Base-by-base conservation (phyloP, 2,113 vertebrate genomes). In the Trichomycterus rosablanca region DNA sequence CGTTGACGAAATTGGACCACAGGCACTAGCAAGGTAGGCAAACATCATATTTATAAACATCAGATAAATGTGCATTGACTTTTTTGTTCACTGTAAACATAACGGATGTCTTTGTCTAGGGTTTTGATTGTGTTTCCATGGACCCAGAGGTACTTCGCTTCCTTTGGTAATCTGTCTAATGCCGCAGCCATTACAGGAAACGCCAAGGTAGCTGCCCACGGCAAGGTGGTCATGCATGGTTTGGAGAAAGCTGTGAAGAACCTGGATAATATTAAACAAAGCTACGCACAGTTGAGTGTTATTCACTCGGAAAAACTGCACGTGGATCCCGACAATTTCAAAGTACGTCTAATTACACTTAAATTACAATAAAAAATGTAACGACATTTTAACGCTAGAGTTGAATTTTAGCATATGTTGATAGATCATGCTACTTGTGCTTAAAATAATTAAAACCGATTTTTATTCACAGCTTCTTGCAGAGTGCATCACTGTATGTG, bases 141-240 rank as follows among this genome's bases (percentile, higher is more conserved):
- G 73, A 83, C 83, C 0, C 92, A 91, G 84, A 88, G 87, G 59
- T 91, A 93, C 71, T 92, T 93, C 72, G 70, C 78, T 12, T 76
- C 84, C 53, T 89, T 88, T 0, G 85, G 74, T 10, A 76, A 88
- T 48, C 70, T 90, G 59, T 81, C 79, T 74, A 69, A 59, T 1
- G 81, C 84, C 56, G 88, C 88, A 0, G 46, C 59, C n/a, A 77
- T 66, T 80, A 85, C 61, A 51, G 87, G 53, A 60, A 74, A 48
- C 52, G 14, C 16, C 83, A 92, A 0, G 84, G 91, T 69, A 58
- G 72, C 73, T 9, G 50, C 28, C 20, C 77, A 79, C 26, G 77
- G 77, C 1, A 68, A 24, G 9, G 46, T 46, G 1, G 67, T 81
- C 37, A 20, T 76, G 20, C 26, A 42, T 3, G 75, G 69, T 10